Base-by-base conservation (phyloP, 2,113 vertebrate species). In the Sarotherodon lohbergeri region DNA sequence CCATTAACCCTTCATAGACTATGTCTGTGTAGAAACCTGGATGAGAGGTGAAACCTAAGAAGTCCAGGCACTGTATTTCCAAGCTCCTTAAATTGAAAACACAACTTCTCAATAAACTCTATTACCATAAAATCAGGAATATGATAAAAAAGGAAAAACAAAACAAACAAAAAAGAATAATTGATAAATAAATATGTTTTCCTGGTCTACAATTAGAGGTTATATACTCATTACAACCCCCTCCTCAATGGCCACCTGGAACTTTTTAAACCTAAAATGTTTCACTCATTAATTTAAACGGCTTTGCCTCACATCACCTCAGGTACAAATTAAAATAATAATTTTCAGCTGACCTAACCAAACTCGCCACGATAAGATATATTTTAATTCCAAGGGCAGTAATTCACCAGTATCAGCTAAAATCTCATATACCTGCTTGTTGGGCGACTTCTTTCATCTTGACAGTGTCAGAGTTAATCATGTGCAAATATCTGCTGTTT, bases 351-450 rank as follows among this genome's bases (percentile, higher is more conserved):
- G 63, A 41, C 36, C 36, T 41, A 14, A 68, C 7, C 63, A 68
- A 68, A 41, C 61, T 39, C 3, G 0, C 34, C 63, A 41, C 22
- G 39, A 39, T 41, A 68, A 0, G 36, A 41, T 41, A 22, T 41
- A 41, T 22, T 68, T 68, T 68, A 41, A 68, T 68, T 68, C 19
- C 36, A 68, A 68, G 36, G 3, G 19, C 34, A 41, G 63, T 22
- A 39, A 41, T 22, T 68, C 34, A 41, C 63, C 1, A 68, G 63
- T 22, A 68, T 41, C 19, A 68, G 63, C 36, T 66, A 39, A 66
- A 66, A 66, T 39, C 61, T 66, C 19, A 66, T 66, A 66, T 39
- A 66, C 34, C 61, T 39, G 34, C 61, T 66, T 66, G 34, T 66
- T 66, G 61, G 61, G 61, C 6, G 6, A 66, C 19, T 66, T 66